Evolutionary conservation across 2,113 vertebrate genomes (phyloP).

Genomic region (Coreoperca whiteheadi): DNA sequence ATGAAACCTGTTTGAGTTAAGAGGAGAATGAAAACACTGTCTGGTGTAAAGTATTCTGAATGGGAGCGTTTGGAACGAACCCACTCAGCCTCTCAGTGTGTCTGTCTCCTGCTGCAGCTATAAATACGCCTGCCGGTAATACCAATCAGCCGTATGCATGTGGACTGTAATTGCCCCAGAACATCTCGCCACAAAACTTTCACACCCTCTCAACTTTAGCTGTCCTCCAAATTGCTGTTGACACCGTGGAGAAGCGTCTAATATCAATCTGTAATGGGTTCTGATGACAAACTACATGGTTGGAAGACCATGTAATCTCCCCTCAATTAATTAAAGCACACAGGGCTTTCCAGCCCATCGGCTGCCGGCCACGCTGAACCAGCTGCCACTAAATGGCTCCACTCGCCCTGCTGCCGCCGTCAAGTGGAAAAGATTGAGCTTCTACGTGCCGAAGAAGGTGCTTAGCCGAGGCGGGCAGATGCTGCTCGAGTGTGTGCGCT

Average conservation of each 20-base stretch:
- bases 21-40: no score
- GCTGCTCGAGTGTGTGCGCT: slow-evolving; percentile 65
- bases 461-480: slow-evolving; percentile 89
- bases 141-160: neutral
- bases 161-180: neutral
- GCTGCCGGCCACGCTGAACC: slow-evolving; percentile 72
- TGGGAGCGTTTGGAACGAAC: neutral
- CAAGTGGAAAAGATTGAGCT: slow-evolving; percentile 94
- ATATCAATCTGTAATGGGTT: slow-evolving; percentile 95
- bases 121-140: neutral
- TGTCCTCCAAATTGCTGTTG: slow-evolving; percentile 93
- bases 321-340: slow-evolving; percentile 97
- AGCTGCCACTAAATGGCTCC: slow-evolving; percentile 90
- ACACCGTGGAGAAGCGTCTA: slow-evolving; percentile 95
- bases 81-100: neutral
- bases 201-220: slow-evolving; percentile 12
- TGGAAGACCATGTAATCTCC: slow-evolving; percentile 96
- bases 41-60: neutral
- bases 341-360: slow-evolving; percentile 74
- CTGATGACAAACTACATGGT: slow-evolving; percentile 97
- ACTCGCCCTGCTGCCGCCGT: slow-evolving; percentile 88
- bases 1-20: no score
- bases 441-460: slow-evolving; percentile 86
- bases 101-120: no score
- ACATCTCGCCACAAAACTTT: neutral